Base-by-base conservation (phyloP, 2,888 invertebrate species). In the Tyria jacobaeae region DNA sequence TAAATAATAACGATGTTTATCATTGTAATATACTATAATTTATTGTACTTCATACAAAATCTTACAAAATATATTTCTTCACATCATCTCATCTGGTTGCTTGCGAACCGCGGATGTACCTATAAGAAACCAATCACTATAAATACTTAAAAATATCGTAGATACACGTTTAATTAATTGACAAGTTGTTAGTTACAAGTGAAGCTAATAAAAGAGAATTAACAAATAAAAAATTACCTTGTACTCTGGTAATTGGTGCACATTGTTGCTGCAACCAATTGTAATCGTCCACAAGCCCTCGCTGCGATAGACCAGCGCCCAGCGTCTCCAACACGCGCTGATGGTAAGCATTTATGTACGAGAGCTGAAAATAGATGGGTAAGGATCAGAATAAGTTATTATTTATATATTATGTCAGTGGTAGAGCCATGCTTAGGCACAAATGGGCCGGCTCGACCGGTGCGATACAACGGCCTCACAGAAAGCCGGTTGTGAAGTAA, bases 331-430 rank as follows among this genome's bases (percentile, higher is more conserved):
- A 48, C 0, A 94, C 92, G 0, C 88, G 76, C 25, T 75, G 68
- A 67, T 94, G 92, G 64, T 94, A 94, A 0, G 76, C 68, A 55
- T 93, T 92, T 1, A 87, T 71, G 68, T 90, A 91, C 0, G 77
- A 63, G 2, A 93, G 41, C 93, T 93, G 84, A 61, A 70, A 66
- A 47, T 14, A 15, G 27, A 50, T 10, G 57, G 24, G 25, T 31
- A 2, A 14, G 2, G 17, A 24, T 25, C n/a, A n/a, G n/a, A n/a
- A n/a, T n/a, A n/a, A n/a, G n/a, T n/a, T n/a, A n/a, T n/a, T n/a
- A n/a, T n/a, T n/a, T n/a, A n/a, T n/a, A n/a, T n/a, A n/a, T n/a
- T n/a, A n/a, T n/a, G n/a, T n/a, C n/a, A n/a, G n/a, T n/a, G n/a
- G n/a, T n/a, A n/a, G n/a, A n/a, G n/a, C n/a, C n/a, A n/a, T n/a